Conservation (phyloP, 2,797 vertebrate genomes). For the Acropternis orthonyx region DNA sequence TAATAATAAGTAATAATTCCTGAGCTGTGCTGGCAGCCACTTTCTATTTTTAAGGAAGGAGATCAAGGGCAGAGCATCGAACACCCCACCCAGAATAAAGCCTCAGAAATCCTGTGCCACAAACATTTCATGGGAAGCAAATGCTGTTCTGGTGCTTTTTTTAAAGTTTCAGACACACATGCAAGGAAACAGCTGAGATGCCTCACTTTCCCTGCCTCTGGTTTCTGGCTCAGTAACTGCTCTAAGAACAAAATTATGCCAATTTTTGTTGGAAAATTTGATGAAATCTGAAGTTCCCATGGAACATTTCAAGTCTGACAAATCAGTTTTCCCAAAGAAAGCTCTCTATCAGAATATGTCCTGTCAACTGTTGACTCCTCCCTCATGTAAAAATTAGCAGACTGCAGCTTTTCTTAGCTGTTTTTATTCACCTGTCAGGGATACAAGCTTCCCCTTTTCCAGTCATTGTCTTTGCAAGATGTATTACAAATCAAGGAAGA, state of each 20-base stretch:
- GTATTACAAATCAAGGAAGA: background rate
- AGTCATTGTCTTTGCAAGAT: background rate
- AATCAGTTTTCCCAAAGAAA: background rate
- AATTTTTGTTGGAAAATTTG: background rate
- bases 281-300: background rate
- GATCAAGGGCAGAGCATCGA: background rate
- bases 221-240: background rate
- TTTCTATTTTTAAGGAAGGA: background rate
- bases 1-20: background rate
- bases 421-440: background rate
- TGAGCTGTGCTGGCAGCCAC: background rate
- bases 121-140: background rate
- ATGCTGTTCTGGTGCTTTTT: background rate
- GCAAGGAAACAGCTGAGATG: accelerated
- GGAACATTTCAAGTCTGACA: background rate
- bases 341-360: background rate
- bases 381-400: background rate
- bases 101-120: background rate
- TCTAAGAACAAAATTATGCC: background rate
- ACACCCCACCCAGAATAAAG: background rate
- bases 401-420: background rate
- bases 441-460: background rate
- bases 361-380: background rate
- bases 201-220: accelerated
- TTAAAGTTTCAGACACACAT: background rate